Evolutionary conservation across 2,888 invertebrate species (phyloP), one percentile per base, ranked within the genome.

Genomic region (Lasioglossum marginatum): DNA sequence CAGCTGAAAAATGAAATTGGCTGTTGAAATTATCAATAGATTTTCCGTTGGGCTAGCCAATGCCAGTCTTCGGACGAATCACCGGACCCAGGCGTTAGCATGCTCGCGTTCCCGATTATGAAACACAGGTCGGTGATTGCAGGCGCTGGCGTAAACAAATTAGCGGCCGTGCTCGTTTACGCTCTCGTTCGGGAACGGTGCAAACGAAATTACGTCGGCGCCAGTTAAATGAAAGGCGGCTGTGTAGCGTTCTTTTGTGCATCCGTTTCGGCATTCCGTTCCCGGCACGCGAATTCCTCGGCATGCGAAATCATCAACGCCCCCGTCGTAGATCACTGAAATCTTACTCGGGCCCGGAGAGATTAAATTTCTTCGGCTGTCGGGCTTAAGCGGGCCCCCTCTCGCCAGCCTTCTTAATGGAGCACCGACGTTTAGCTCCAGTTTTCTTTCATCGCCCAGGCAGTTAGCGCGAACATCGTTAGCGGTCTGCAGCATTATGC

Each of bases 91-190:
- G 4, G 10, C 66, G 34, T 31, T 27, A 16, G 14, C 19, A 31
- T 27, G 66, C 34, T 66, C 66, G 77, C 66, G 71, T 81, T 82
- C 79, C 70, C 85, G 85, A 90, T 91, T 91, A 89, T 85, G 82
- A 85, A 90, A 88, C 77, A 76, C 37, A 40, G 70, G 48, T 75
- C 37, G 74, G 79, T 77, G 85, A 89, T 90, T 89, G 83, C 88
- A 73, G 76, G 45, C 63, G 71, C 68, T 23, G 86, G 83, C 87
- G 76, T 83, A 89, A 91, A 89, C 89, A 86, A 91, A 90, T 91
- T 90, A 88, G 79, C 66, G 68, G 68, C 77, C 48, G 72, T 68
- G 60, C 37, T 77, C 79, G 76, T 77, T 83, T 79, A 70, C 74
- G 34, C 43, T 63, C 48, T 40, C 68, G 82, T 70, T 73, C 68